phyloP scores from a whole-genome alignment of 2,888 invertebrate species.

The Lycia hirtaria region DNA sequence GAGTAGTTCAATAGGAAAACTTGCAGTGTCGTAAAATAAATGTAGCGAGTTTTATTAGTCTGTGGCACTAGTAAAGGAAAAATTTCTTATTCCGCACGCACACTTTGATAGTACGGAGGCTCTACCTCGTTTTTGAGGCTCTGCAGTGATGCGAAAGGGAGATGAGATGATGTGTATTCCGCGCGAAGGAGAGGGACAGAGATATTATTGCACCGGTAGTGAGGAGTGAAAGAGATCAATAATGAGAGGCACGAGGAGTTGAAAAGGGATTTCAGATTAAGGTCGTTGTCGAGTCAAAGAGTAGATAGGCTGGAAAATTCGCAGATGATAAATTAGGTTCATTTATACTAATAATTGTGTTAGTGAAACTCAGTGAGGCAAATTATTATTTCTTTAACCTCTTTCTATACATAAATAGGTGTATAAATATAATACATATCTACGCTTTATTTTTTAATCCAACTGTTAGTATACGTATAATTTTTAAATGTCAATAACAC shows the following conservation, averaged over 20 bases:
- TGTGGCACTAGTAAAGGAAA: constrained; percentile 71
- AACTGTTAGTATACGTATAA: no score
- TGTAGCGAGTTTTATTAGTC: constrained; percentile 50
- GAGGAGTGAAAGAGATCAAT: constrained; percentile 86
- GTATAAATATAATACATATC: no score
- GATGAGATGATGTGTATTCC: constrained; percentile 53
- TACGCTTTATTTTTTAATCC: no score
- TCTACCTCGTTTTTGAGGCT: constrained; percentile 84
- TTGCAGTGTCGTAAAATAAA: constrained; percentile 46
- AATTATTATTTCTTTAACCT: no score
- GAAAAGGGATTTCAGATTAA: constrained; percentile 86
- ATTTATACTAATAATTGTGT: constrained; percentile 9
- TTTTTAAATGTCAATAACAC: no score
- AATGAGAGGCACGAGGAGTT: constrained; percentile 85
- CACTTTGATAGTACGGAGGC: constrained; percentile 74
- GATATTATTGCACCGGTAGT: constrained; percentile 84
- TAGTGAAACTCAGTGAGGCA: constrained; percentile 25
- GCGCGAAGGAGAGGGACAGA: constrained; percentile 55
- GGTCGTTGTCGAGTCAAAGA: constrained; percentile 84
- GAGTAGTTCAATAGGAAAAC: constrained; percentile 37
- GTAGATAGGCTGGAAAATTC: constrained; percentile 64
- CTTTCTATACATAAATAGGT: no score
- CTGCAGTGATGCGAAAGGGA: constrained; percentile 79
- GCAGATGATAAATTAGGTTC: constrained; percentile 47
- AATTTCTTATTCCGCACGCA: constrained; percentile 73